A percentile compares a stretch with the other conserved stretches of the same genome.
phyloP scores from a whole-genome alignment of 2,797 vertebrate genomes.

The Lindbergichthys nudifrons region DNA sequence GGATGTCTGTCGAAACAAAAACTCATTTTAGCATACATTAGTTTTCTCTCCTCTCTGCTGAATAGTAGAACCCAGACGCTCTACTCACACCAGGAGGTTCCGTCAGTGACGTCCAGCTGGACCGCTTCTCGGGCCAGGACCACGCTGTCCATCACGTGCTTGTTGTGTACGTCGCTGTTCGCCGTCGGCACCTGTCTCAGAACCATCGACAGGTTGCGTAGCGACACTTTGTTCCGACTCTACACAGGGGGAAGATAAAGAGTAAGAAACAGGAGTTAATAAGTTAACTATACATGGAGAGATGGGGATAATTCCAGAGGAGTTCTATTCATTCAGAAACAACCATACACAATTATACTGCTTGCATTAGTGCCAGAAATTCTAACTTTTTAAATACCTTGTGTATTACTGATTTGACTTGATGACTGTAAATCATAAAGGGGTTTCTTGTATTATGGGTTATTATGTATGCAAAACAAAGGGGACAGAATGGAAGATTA shows the following conservation, averaged over 20 bases:
- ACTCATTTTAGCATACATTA: no score
- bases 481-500: not conserved
- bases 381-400: no score
- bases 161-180: conserved; percentile 77
- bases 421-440: no score
- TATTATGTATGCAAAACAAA: not conserved
- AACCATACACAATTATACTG: no score
- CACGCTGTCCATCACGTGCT: conserved; percentile 89
- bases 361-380: no score
- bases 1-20: conserved; percentile 85
- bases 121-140: conserved; percentile 90
- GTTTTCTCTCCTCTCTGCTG: not conserved
- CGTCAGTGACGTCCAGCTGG: conserved; percentile 89
- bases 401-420: no score
- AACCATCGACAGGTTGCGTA: conserved; percentile 93
- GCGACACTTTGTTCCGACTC: conserved; percentile 93
- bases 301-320: not conserved
- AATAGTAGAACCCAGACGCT: not conserved
- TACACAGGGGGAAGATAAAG: conserved; percentile 50
- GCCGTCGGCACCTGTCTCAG: conserved; percentile 87
- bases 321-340: not conserved
- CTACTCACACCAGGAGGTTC: conserved; percentile 94
- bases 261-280: not conserved
- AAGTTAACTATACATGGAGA: not conserved
- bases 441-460: no score